phyloP scores from a whole-genome alignment of 1,140 invertebrate species.

The Leptonema lineaticorne region DNA sequence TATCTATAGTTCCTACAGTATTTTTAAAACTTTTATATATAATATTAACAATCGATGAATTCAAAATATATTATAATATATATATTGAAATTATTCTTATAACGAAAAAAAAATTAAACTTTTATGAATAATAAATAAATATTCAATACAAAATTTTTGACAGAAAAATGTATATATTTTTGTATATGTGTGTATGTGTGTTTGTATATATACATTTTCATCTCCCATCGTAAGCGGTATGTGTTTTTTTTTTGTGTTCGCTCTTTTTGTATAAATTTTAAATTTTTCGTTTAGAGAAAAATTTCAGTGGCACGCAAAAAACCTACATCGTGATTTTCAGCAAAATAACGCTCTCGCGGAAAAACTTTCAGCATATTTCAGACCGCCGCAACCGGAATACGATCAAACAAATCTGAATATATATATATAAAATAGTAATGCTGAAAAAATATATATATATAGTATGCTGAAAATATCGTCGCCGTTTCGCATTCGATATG shows the following conservation, averaged over 20 bases:
- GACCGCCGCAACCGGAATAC: background rate
- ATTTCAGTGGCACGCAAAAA: background rate
- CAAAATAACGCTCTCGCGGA: background rate
- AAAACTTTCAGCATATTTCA: slow-evolving; percentile 1
- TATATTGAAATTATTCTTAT: no score
- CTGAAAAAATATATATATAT: background rate
- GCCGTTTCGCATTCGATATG: background rate
- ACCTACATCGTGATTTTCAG: background rate
- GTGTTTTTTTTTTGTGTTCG: background rate
- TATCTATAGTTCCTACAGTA: no score
- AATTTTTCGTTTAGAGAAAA: background rate
- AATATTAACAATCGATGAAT: no score
- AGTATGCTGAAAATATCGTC: background rate
- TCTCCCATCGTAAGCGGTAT: no score
- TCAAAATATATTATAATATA: no score
- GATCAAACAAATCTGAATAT: background rate
- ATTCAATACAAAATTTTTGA: background rate
- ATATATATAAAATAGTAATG: no score
- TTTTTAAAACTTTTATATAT: no score
- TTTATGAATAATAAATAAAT: no score
- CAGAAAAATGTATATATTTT: background rate
- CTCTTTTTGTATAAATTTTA: background rate
- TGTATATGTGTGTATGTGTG: background rate
- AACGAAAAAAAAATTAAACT: no score
- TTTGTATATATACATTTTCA: no score